Evolutionary conservation across 2,113 vertebrate genomes (phyloP).

Genomic region (Haplochromis burtoni): DNA sequence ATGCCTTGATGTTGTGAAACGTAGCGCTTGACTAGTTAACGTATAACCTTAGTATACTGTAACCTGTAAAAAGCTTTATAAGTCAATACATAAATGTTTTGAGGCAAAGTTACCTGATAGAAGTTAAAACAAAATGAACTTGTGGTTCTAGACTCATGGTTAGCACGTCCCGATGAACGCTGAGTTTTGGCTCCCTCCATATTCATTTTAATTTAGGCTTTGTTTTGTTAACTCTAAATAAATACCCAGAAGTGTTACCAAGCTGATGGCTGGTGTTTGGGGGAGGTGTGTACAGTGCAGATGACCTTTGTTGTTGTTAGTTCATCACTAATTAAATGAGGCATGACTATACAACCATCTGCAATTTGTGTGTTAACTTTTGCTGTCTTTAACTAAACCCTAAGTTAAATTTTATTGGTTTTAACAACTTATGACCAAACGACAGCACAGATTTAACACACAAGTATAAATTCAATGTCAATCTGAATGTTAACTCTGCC

Average conservation of each 20-base stretch:
- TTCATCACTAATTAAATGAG: background rate
- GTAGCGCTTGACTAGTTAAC: fast-evolving
- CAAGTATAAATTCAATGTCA: background rate
- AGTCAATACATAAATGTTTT: background rate
- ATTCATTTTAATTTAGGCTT: background rate
- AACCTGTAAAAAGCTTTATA: background rate
- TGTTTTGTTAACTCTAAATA: background rate
- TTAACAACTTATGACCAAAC: background rate
- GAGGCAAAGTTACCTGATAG: fast-evolving
- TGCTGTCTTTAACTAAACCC: background rate
- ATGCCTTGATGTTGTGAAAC: background rate
- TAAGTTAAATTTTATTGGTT: background rate
- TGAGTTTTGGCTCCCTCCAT: background rate
- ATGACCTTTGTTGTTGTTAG: background rate
- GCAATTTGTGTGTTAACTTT: background rate
- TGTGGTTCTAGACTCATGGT: background rate
- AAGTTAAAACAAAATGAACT: background rate
- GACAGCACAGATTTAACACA: background rate
- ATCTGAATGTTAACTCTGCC: background rate
- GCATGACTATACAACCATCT: background rate
- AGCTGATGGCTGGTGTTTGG: background rate
- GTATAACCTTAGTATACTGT: fast-evolving
- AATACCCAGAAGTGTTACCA: background rate
- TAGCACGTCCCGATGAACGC: background rate
- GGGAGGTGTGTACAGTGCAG: background rate